Conservation (phyloP, 2,888 invertebrate genomes). For the Sphaerolaimus hirsutus region DNA sequence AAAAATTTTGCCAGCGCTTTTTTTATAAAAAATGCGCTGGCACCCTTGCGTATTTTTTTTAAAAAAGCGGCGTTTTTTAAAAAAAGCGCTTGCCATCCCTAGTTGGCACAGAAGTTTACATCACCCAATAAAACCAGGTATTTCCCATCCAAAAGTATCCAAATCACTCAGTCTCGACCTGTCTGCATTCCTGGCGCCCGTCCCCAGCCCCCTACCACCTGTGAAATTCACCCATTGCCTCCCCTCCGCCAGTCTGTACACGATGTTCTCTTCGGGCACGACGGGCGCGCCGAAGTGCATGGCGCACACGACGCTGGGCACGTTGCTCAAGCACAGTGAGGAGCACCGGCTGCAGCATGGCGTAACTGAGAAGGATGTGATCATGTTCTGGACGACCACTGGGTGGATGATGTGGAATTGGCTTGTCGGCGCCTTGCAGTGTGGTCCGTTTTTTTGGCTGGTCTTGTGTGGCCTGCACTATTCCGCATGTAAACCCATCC, state of each 20-base stretch:
- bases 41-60: no score
- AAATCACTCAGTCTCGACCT: no score
- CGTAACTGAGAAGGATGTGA: conserved; percentile 29
- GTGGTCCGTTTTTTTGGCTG: conserved; percentile 22
- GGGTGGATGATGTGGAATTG: conserved; percentile 43
- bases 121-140: no score
- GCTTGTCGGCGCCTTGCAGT: conserved; percentile 30
- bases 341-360: conserved; percentile 35
- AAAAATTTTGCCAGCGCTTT: no score
- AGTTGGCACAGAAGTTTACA: no score
- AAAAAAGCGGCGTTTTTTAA: no score
- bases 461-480: no score
- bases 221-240: conserved; percentile 32
- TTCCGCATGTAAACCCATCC: no score
- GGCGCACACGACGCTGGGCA: conserved; percentile 35
- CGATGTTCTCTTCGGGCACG: conserved; percentile 38
- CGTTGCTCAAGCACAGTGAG: conserved; percentile 34
- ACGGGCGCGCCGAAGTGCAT: conserved; percentile 38
- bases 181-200: no score
- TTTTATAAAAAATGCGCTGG: no score
- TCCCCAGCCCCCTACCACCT: conserved; percentile 8
- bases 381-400: conserved; percentile 36
- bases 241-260: conserved; percentile 35
- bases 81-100: no score
- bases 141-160: no score